These are phyloP conservation scores for Lepidurus couesii DNA, from an alignment of 1,140 invertebrate species.

Conservation along the genomic window DNA sequence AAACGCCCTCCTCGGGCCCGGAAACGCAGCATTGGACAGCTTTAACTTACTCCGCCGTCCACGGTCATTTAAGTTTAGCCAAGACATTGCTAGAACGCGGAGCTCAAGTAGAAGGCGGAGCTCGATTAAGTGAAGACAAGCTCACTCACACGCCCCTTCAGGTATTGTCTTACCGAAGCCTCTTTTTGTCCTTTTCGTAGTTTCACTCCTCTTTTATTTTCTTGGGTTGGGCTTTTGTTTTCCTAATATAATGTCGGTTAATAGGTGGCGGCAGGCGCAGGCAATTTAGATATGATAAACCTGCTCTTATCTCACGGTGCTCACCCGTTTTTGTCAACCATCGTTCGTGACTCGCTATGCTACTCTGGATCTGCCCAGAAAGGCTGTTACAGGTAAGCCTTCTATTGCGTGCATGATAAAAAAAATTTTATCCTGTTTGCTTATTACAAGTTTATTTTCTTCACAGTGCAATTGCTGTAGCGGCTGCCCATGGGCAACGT, in stretches of 20 bases:
- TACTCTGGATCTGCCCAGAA: constrained; percentile 77
- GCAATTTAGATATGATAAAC: constrained; percentile 71
- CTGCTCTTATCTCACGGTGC: constrained; percentile 73
- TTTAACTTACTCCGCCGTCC: constrained; percentile 60
- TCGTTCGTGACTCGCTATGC: constrained; percentile 71
- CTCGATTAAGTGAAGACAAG: constrained; percentile 69
- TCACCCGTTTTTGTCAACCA: constrained; percentile 76
- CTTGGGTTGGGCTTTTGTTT: not conserved
- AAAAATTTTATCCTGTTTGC: not conserved
- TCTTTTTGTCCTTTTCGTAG: not conserved
- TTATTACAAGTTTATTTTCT: constrained; percentile 31
- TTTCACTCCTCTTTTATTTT: constrained; percentile 9
- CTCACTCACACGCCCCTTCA: constrained; percentile 80
- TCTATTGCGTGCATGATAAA: not conserved
- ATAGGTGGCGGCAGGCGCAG: constrained; percentile 66
- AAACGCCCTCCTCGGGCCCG: constrained; percentile 55
- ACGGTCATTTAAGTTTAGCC: constrained; percentile 52
- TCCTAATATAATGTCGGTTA: not conserved
- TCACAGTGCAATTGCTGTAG: constrained; percentile 72
- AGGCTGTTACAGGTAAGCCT: constrained; percentile 64
- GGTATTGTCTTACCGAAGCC: constrained; percentile 43
- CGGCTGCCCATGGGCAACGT: constrained; percentile 75
- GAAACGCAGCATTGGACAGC: constrained; percentile 74
- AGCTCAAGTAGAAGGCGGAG: constrained; percentile 78
- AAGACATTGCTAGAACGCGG: constrained; percentile 62